These are phyloP conservation scores for Ostrea edulis DNA, from an alignment of 1,140 invertebrate genomes.

Conservation along the genomic window DNA sequence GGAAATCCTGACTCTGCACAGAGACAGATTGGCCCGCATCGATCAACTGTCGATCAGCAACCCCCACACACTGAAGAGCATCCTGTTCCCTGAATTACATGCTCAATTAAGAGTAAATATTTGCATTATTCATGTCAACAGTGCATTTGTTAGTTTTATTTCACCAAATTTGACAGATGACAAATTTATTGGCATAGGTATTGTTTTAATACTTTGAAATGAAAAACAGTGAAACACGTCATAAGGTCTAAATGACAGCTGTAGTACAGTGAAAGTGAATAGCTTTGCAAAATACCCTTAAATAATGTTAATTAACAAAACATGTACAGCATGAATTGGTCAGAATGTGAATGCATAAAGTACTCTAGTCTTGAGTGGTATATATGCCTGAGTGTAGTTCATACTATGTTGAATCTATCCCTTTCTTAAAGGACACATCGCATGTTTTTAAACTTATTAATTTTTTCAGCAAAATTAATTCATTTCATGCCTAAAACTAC, in stretches of 20 bases:
- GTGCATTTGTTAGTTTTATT: background rate
- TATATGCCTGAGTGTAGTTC: too few species aligned
- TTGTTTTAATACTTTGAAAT: background rate
- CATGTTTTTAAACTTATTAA: too few species aligned
- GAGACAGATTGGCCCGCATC: conserved; percentile 14
- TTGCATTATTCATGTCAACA: background rate
- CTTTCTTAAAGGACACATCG: too few species aligned
- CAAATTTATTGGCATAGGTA: background rate
- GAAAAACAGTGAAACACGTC: background rate
- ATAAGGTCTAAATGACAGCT: background rate
- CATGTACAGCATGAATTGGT: too few species aligned
- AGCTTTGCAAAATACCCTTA: too few species aligned
- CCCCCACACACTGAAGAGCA: conserved; percentile 17
- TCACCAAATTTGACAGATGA: background rate
- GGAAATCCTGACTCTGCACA: conserved; percentile 55
- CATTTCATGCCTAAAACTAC: too few species aligned
- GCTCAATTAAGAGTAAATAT: conserved; percentile 48
- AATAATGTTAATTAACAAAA: too few species aligned
- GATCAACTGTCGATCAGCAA: conserved; percentile 38
- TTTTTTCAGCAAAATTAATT: too few species aligned
- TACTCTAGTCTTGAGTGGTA: too few species aligned
- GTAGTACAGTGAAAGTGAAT: too few species aligned
- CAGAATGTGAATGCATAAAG: too few species aligned
- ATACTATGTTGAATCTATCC: too few species aligned
- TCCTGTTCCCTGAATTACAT: conserved; percentile 36